phyloP scores from a whole-genome alignment of 2,888 invertebrate genomes.

The Hirtodrosophila trivittata region DNA sequence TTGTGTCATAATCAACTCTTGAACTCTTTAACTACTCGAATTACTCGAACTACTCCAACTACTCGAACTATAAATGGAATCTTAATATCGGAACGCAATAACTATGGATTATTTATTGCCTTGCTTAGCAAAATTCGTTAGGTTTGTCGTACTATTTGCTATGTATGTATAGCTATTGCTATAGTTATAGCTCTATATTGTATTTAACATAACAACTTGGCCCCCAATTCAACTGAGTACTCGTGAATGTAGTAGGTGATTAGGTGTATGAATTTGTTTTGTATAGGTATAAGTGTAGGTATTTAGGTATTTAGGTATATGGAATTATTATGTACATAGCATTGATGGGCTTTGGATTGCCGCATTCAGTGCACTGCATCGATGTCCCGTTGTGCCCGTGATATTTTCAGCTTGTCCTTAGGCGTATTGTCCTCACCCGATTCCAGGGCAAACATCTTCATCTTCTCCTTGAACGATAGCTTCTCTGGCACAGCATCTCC shows the following conservation, averaged over 20 bases:
- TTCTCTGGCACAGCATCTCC: constrained; percentile 90
- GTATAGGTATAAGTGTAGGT: constrained; percentile 11
- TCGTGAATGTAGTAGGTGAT: constrained; percentile 20
- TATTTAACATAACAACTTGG: constrained; percentile 60
- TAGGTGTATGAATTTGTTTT: constrained; percentile 28
- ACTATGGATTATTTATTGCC: constrained; percentile 68
- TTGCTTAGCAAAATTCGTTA: constrained; percentile 81
- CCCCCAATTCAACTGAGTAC: constrained; percentile 63
- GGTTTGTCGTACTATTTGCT: constrained; percentile 45
- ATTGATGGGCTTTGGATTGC: constrained; percentile 4
- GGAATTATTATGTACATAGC: constrained; percentile 46
- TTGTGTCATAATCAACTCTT: constrained; percentile 39
- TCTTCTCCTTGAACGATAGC: constrained; percentile 98
- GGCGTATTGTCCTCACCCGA: constrained; percentile 96
- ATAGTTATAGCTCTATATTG: constrained; percentile 40
- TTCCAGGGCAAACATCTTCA: constrained; percentile 99
- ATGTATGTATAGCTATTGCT: constrained; percentile 18
- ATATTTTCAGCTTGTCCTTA: constrained; percentile 97
- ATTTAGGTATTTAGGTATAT: constrained; percentile 28
- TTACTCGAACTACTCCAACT: constrained; percentile 25
- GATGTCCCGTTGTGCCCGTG: constrained; percentile 96
- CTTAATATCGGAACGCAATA: constrained; percentile 42
- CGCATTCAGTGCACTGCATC: constrained; percentile 88
- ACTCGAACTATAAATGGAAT: constrained; percentile 18
- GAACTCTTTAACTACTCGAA: constrained; percentile 25